phyloP scores from a whole-genome alignment of 2,113 vertebrate genomes.

The Chlamydotis undulata region DNA sequence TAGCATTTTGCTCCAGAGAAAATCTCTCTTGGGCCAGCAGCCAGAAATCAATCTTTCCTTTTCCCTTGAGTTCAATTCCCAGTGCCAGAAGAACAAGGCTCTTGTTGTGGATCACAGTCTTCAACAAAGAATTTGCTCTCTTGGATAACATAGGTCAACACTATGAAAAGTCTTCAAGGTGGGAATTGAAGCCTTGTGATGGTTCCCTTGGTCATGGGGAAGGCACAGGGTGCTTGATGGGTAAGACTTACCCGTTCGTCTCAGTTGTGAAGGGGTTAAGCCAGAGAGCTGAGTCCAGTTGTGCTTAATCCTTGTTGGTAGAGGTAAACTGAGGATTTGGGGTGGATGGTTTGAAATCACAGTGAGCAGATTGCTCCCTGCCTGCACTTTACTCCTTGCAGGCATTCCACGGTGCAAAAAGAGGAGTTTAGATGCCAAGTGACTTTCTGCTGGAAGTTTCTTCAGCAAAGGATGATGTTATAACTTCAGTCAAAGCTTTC shows the following conservation, averaged over 20 bases:
- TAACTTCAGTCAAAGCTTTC: not conserved
- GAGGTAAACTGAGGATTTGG: not conserved
- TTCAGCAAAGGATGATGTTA: not conserved
- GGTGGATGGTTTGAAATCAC: not conserved
- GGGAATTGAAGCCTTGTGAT: not conserved
- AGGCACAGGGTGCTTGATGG: not conserved
- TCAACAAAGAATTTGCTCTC: not conserved
- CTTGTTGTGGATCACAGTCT: not conserved
- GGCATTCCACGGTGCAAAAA: not conserved
- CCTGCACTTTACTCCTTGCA: not conserved
- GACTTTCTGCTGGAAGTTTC: not conserved
- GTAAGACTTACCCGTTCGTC: not conserved
- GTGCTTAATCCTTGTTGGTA: not conserved
- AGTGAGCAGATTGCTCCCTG: not conserved
- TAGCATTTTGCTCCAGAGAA: not conserved
- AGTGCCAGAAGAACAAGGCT: not conserved
- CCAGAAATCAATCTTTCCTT: not conserved
- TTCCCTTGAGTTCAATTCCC: not conserved
- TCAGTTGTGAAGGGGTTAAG: not conserved
- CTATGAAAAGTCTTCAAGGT: not conserved
- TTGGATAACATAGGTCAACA: not conserved
- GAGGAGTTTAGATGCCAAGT: not conserved
- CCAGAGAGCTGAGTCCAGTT: not conserved
- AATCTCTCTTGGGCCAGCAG: not conserved
- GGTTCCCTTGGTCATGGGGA: not conserved